Base-by-base conservation (phyloP, 2,888 invertebrate species). In the Mesorhabditis sp. region DNA sequence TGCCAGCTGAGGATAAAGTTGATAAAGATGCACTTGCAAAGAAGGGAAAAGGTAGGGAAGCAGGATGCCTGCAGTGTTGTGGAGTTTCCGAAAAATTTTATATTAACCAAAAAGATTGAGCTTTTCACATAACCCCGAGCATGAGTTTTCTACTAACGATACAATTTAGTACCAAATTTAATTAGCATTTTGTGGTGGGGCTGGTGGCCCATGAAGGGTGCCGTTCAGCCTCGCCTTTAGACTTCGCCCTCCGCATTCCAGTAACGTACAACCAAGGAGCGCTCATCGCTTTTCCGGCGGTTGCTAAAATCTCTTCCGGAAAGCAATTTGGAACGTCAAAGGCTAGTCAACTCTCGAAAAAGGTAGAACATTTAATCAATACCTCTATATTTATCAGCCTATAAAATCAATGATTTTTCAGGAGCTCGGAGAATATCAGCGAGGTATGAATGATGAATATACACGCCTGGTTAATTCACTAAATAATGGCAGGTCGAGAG, bases 181-280 rank as follows among this genome's bases (percentile, higher is more conserved):
- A 4, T 28, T 3, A 28, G 28, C 15, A 4, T 62, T 62, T 62
- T 50, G 43, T 43, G 65, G 43, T 43, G 43, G n/a, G 43, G 43
- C 41, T 65, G 43, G n/a, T 41, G 43, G n/a, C n/a, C 43, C 41
- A 43, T 65, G 43, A 43, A 28, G 43, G 43, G 43, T n/a, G 43
- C 43, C 58, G n/a, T n/a, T n/a, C 58, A 10, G 58, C 7, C 7
- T n/a, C 58, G 10, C 7, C n/a, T 50, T 50, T n/a, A 50, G 58
- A 50, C 58, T 50, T 50, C 58, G 65, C 41, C 15, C 71, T 61
- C 15, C 68, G 66, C n/a, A 69, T 65, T 62, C 71, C 71, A 45
- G 66, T 71, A 5, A 68, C 71, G 43, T 71, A 71, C 58, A 71
- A 71, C 44, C 71, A 71, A 45, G 71, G 71, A 15, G 62, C 66